phyloP scores from a whole-genome alignment of 2,888 invertebrate species.

The Stegophylla sp. region DNA sequence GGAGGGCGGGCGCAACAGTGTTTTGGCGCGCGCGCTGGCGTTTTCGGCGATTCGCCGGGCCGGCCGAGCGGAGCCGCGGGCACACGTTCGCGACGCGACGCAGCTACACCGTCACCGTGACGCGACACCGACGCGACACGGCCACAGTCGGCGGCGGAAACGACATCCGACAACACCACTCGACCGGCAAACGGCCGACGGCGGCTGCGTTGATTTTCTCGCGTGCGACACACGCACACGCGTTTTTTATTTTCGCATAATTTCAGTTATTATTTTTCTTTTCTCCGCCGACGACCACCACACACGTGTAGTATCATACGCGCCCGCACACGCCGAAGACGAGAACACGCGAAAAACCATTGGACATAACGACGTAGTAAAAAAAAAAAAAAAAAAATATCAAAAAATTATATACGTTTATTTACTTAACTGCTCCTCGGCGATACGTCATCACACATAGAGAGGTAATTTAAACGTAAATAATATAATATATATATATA shows the following conservation, averaged over 20 bases:
- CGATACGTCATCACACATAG: too few species aligned
- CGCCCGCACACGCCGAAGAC: neutral
- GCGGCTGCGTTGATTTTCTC: neutral
- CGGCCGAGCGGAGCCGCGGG: conserved; percentile 2
- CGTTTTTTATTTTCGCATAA: too few species aligned
- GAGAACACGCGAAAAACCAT: too few species aligned
- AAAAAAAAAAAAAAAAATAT: too few species aligned
- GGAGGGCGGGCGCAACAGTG: conserved; percentile 45
- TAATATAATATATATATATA: too few species aligned
- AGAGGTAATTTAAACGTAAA: too few species aligned
- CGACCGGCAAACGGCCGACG: neutral
- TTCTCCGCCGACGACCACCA: too few species aligned
- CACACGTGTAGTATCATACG: neutral
- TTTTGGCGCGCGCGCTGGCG: conserved; percentile 48
- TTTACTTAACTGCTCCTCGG: too few species aligned
- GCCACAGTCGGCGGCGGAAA: conserved; percentile 30
- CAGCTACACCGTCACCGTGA: conserved; percentile 10
- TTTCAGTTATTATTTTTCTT: too few species aligned
- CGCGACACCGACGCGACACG: neutral
- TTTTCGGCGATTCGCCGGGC: conserved; percentile 51
- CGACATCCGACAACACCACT: conserved; percentile 25
- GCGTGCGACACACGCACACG: too few species aligned
- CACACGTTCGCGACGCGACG: conserved; percentile 32
- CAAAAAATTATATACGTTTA: too few species aligned
- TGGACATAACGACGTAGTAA: too few species aligned